Evolutionary conservation across 2,797 vertebrate species (phyloP), one percentile per base, ranked within the genome.

Genomic region (Hozukius guyotensis): DNA sequence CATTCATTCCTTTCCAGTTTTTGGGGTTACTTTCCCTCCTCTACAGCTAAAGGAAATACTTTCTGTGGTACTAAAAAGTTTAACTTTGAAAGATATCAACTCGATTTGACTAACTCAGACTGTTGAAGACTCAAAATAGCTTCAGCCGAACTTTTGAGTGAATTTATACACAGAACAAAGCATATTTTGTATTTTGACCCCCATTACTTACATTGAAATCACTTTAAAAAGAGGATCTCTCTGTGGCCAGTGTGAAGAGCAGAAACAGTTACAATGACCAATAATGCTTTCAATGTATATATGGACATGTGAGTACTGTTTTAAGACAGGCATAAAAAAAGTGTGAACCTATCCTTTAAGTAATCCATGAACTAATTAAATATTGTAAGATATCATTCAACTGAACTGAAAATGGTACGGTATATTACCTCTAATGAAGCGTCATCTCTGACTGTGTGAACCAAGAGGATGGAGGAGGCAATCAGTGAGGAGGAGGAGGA

Each of bases 371-470:
- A 57, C 3, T 57, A 49, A 77, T 25, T 18, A 46, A 66, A 34
- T 32, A 73, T 42, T 38, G 8, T 69, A 55, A 11, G 42, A 24
- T 68, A 75, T 65, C 9, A 61, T 2, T 69, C 1, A 68, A 80
- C 7, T 67, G n/a, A 46, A 64, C 66, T 8, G 36, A 62, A 71
- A 70, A 69, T 16, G 9, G 2, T 18, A 10, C 2, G 1, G 18
- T 29, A 29, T 29, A 36, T 77, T 89, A 94, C 94, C 91, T 97
- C 96, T 87, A 96, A 63, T 61, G 95, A 76, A 24, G 94, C 91
- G 66, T 96, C 93, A 87, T 98, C 97, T 82, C 94, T 95, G 82
- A 98, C 86, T n/a, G 95, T 93, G 89, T 98, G 96, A 68, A 97
- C 89, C 7, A 96, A 94, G 60, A 95, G 75, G 62, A 75, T 62